phyloP scores from a whole-genome alignment of 1,140 invertebrate genomes.

The Dendroctonus ponderosae region DNA sequence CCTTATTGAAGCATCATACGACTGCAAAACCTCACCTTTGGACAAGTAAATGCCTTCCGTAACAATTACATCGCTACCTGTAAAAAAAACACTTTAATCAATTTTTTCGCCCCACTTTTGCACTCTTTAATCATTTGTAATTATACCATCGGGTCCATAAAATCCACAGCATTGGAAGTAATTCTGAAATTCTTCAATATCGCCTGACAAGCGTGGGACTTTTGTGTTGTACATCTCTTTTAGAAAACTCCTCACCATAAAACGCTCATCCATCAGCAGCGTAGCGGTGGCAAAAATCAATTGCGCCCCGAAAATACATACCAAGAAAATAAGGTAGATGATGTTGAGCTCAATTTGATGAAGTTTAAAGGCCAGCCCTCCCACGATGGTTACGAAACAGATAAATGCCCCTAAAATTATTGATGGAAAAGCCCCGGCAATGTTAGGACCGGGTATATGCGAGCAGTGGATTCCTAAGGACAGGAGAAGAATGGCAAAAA shows the following conservation, averaged over 20 bases:
- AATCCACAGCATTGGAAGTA: conserved; percentile 17
- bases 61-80: conserved; percentile 1
- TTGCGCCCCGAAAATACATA: conserved; percentile 7
- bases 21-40: conserved; percentile 7
- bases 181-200: conserved; percentile 1
- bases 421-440: background rate
- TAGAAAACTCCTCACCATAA: conserved; percentile 1
- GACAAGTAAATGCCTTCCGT: background rate
- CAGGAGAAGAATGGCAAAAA: conserved; percentile 12
- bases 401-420: conserved; percentile 2
- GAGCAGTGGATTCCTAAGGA: conserved; percentile 4
- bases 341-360: conserved; percentile 8
- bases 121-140: background rate
- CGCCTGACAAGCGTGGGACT: background rate
- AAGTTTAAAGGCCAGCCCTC: background rate
- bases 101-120: background rate
- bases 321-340: conserved; percentile 3
- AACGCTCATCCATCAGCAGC: background rate
- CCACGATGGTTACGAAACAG: conserved; percentile 3
- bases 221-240: conserved; percentile 2
- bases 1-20: background rate
- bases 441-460: conserved; percentile 2
- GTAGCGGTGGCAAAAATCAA: background rate
- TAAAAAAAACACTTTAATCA: background rate
- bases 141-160: conserved; percentile 9